Conservation (phyloP, 2,888 invertebrate species). For the Xylota segnis region DNA sequence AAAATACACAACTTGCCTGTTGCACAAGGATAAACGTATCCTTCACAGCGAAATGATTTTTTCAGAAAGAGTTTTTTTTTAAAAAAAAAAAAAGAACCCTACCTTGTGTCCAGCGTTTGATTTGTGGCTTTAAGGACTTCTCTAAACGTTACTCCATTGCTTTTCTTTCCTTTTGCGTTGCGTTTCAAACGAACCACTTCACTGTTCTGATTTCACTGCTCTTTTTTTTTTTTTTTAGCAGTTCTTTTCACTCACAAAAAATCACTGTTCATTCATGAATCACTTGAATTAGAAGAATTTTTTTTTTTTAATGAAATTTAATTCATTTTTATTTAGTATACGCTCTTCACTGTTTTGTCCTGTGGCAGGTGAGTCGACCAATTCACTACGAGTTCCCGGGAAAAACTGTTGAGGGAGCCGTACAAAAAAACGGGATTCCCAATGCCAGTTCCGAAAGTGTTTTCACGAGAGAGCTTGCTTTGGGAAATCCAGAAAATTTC, state of each 20-base stretch:
- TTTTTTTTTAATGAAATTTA: slow-evolving; percentile 13
- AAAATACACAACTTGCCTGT: slow-evolving; percentile 47
- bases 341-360: slow-evolving; percentile 3
- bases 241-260: slow-evolving; percentile 8
- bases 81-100: not conserved
- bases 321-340: slow-evolving; percentile 28
- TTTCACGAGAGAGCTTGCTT: slow-evolving; percentile 47
- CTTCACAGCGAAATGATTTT: slow-evolving; percentile 13
- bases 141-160: slow-evolving; percentile 16
- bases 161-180: not conserved
- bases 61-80: not conserved
- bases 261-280: slow-evolving; percentile 43
- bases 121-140: not conserved
- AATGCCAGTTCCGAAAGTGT: slow-evolving; percentile 20
- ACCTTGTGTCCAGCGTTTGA: not conserved
- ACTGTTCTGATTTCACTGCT: not conserved
- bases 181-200: slow-evolving; percentile 10
- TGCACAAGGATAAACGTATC: slow-evolving; percentile 38
- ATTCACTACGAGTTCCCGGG: slow-evolving; percentile 84
- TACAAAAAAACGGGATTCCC: slow-evolving; percentile 68
- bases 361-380: slow-evolving; percentile 74
- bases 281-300: not conserved
- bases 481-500: slow-evolving; percentile 62
- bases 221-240: not conserved
- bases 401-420: slow-evolving; percentile 84